A percentile compares a stretch with the other conserved stretches of the same genome.
Evolutionary conservation across 2,797 vertebrate genomes (phyloP).

Genomic region (Melanotaenia trifasciata): DNA sequence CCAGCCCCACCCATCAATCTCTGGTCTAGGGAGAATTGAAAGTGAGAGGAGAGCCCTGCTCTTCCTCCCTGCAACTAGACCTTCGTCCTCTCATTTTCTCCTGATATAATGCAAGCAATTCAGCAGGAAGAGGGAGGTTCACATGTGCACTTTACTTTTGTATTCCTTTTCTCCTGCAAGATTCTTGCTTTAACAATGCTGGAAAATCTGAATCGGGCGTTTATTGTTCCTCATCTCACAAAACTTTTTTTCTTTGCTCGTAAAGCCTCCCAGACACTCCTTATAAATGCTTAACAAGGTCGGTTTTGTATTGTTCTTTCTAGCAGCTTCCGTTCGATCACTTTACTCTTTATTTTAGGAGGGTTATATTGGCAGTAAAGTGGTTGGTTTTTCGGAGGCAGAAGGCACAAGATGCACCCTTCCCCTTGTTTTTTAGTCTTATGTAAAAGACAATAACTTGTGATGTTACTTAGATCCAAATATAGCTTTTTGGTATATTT

Average conservation of each 20-base stretch:
- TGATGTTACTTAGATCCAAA: slow-evolving; percentile 18
- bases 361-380: slow-evolving; percentile 35
- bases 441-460: slow-evolving; percentile 45
- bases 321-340: slow-evolving; percentile 32
- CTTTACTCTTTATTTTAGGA: slow-evolving; percentile 46
- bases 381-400: slow-evolving; percentile 29
- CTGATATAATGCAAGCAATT: slow-evolving; percentile 42
- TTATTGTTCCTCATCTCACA: slow-evolving; percentile 64
- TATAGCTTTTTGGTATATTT: slow-evolving; percentile 3
- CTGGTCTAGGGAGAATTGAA: slow-evolving; percentile 45
- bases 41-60: slow-evolving; percentile 36
- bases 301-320: slow-evolving; percentile 64
- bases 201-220: slow-evolving; percentile 73
- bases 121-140: slow-evolving; percentile 29
- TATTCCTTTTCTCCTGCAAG: slow-evolving; percentile 1
- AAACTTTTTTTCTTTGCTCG: slow-evolving; percentile 60
- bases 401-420: slow-evolving; percentile 19
- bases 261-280: slow-evolving; percentile 72
- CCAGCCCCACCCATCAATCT: slow-evolving; percentile 62
- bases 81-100: slow-evolving; percentile 46
- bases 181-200: slow-evolving; percentile 39
- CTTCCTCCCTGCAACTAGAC: slow-evolving; percentile 27
- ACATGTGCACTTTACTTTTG: slow-evolving; percentile 1
- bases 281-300: slow-evolving; percentile 80
- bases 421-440: slow-evolving; percentile 41